Base-by-base conservation (phyloP, 2,888 invertebrate species). In the Epistrophe eligans region DNA sequence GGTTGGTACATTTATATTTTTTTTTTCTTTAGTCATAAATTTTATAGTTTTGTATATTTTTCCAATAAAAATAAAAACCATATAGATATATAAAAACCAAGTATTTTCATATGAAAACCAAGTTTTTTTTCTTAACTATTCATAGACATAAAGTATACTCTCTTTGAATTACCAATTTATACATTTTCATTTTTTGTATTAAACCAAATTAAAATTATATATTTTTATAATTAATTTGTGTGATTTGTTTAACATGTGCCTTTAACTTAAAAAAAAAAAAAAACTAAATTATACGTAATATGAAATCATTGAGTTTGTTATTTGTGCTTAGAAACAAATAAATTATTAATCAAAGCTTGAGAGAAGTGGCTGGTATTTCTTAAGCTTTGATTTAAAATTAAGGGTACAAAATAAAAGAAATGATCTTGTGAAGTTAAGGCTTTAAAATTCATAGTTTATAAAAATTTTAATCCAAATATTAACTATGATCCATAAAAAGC, bases 241-340 rank as follows among this genome's bases (percentile, higher is more conserved):
- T 74, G 55, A 55, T 67, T 9, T 67, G 8, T 45, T 58, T 60
- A 80, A 73, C 79, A 66, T 74, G 79, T 74, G 73, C 73, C 13
- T 24, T 24, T 50, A 19, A n/a, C n/a, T n/a, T n/a, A n/a, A n/a
- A n/a, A n/a, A n/a, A n/a, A 13, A 5, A 2, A 62, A 24, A 24
- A 40, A 62, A 24, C 19, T 15, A 32, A 15, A 28, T 15, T 58
- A 13, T 45, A 24, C 5, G 15, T 40, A 40, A 28, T 45, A 35
- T 32, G 24, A 52, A 28, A 28, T 7, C 0, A 52, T 9, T 24
- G 2, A 52, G 24, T 7, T 52, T 76, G 15, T 32, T 15, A 4
- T 67, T 80, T 67, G 24, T 52, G 72, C 35, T 55, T 32, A 17
- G 9, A 35, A 35, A 28, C 10, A 9, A 38, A 62, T 24, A 64